phyloP scores from a whole-genome alignment of 1,140 invertebrate species.

The Caenorhabditis inopinata region DNA sequence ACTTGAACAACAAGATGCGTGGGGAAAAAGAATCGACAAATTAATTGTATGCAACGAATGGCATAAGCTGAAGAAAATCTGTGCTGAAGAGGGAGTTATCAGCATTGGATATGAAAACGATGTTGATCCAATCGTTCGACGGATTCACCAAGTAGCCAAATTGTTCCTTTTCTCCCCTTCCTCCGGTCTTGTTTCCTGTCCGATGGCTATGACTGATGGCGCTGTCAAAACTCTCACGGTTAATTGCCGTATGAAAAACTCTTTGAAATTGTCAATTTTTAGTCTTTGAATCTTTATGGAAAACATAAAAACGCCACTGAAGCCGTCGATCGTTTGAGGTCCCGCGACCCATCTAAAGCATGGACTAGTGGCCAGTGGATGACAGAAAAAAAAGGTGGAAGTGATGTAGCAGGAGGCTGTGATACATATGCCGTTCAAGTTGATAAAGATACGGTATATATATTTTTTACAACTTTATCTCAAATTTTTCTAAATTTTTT shows the following conservation, averaged over 20 bases:
- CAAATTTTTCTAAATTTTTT: too few relatives aligned
- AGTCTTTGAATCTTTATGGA: constrained; percentile 52
- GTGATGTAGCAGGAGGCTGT: constrained; percentile 72
- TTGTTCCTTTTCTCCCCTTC: constrained; percentile 70
- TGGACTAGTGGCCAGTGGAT: constrained; percentile 75
- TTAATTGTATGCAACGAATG: constrained; percentile 71
- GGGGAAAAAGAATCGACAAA: constrained; percentile 70
- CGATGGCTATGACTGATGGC: constrained; percentile 74
- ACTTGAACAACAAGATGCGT: constrained; percentile 70
- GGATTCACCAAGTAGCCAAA: constrained; percentile 72
- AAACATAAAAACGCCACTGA: constrained; percentile 53
- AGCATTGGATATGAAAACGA: constrained; percentile 71
- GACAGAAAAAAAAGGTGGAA: constrained; percentile 73
- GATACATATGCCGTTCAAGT: constrained; percentile 70
- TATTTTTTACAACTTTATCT: too few relatives aligned
- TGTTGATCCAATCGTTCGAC: constrained; percentile 67
- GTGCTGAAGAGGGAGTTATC: constrained; percentile 72
- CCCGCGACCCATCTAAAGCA: constrained; percentile 63
- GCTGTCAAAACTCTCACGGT: constrained; percentile 71
- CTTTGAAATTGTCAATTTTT: background rate
- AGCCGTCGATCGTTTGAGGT: constrained; percentile 68
- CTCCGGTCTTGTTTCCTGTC: constrained; percentile 72
- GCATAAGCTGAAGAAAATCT: constrained; percentile 70
- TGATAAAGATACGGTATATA: constrained; percentile 39
- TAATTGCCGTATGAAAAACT: too few relatives aligned